Base-by-base conservation (phyloP, 2,113 vertebrate species). In the Lophotis ruficrista region DNA sequence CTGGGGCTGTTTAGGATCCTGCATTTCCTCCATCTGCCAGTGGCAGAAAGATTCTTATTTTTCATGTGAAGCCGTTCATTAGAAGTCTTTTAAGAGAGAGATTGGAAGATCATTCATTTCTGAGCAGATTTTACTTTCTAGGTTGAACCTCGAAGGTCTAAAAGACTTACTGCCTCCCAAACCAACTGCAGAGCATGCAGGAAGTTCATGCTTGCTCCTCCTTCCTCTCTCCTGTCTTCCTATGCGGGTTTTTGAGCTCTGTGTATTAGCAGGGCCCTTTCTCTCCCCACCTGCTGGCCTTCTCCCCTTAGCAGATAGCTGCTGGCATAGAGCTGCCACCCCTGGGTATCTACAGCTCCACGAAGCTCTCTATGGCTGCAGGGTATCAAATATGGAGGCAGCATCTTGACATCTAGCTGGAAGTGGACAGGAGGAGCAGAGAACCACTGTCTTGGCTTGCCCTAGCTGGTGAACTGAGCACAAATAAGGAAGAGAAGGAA, bases 311-410 rank as follows among this genome's bases (percentile, higher is more conserved):
- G 22, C 56, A 57, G 77, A 37, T 24, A 76, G 71, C 43, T 87
- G 41, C 70, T 94, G 98, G 93, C 98, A 98, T 51, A 99, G 98
- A 25, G 98, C 98, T 14, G 96, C 94, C 78, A 98, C 86, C 16
- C 98, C 20, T 94, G 97, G 2, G 98, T 98, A 69, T 66, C 98
- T 57, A 98, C 61, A 99, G 97, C 77, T 99, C 96, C 94, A 88
- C 24, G 7, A 98, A 98, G 50, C 98, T 98, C 76, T 95, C 28
- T 1, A 45, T 98, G 82, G 98, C 98, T 2, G 98, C 99, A 6
- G 97, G 71, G 23, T 93, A 95, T 58, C 89, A 18, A 92, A 84
- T 12, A 84, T 10, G 4, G 83, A 37, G 60, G 64, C 37, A 75
- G 24, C 56, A 35, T 30, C 54, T n/a, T 27, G 70, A 20, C 5